Conservation (phyloP, 2,113 vertebrate species). For the Calypte anna region DNA sequence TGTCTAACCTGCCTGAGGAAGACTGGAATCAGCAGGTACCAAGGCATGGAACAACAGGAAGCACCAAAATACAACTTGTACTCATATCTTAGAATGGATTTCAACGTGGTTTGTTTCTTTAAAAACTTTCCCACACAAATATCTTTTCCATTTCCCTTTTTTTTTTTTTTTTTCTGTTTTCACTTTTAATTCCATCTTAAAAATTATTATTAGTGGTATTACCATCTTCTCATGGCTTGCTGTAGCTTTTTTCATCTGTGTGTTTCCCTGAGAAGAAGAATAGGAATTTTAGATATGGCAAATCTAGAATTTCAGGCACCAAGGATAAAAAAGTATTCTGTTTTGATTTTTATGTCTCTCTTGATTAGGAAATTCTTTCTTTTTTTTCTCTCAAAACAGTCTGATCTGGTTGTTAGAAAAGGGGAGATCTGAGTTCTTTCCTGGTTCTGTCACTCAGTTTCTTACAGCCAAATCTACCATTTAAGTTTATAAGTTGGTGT, state of each 20-base stretch:
- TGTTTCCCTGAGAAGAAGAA: neutral
- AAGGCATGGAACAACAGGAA: neutral
- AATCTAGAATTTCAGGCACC: neutral
- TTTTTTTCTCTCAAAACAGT: slow-evolving; percentile 26
- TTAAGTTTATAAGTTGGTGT: slow-evolving; percentile 11
- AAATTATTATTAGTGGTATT: neutral
- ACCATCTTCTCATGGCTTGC: neutral
- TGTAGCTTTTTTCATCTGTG: neutral
- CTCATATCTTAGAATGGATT: neutral
- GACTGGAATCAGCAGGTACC: slow-evolving; percentile 18
- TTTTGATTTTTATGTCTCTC: slow-evolving; percentile 23
- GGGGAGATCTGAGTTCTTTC: neutral
- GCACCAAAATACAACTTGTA: neutral
- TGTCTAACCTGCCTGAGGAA: slow-evolving; percentile 13
- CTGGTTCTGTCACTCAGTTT: neutral
- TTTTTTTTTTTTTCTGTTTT: neutral
- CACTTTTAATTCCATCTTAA: neutral
- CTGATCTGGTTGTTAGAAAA: slow-evolving; percentile 16
- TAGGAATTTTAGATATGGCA: neutral
- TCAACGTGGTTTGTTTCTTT: neutral
- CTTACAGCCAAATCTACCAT: neutral
- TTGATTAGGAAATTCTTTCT: slow-evolving; percentile 16
- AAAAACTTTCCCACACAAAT: neutral
- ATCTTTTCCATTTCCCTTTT: neutral
- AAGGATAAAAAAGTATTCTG: neutral